Evolutionary conservation across 2,888 invertebrate species (phyloP).

Genomic region (Steinernema hermaphroditum): DNA sequence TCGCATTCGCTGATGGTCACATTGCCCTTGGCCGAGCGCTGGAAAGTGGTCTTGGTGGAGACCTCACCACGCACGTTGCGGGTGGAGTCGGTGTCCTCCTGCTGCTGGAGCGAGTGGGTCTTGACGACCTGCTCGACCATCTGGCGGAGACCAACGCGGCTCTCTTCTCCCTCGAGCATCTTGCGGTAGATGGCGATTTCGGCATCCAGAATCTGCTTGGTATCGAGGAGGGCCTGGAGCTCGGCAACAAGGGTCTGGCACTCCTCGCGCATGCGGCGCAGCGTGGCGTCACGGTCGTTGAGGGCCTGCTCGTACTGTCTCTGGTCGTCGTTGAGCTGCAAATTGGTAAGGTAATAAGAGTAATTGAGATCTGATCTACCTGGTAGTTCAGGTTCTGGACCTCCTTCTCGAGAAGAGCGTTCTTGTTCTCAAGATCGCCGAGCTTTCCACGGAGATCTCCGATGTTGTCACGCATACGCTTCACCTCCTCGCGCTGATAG

Average conservation of each 20-base stretch:
- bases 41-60: constrained; percentile 69
- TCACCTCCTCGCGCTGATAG: constrained; percentile 67
- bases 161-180: constrained; percentile 69
- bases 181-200: constrained; percentile 70
- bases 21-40: constrained; percentile 68
- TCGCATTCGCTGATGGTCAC: constrained; percentile 67
- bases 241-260: constrained; percentile 45
- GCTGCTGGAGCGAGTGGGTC: constrained; percentile 66
- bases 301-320: constrained; percentile 67
- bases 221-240: constrained; percentile 66
- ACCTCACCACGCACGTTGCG: constrained; percentile 64
- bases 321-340: constrained; percentile 65
- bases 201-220: constrained; percentile 69
- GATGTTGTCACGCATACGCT: constrained; percentile 63
- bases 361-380: constrained; percentile 38
- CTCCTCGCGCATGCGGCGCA: constrained; percentile 49
- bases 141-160: constrained; percentile 47
- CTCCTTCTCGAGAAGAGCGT: constrained; percentile 67
- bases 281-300: constrained; percentile 56
- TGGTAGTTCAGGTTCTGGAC: constrained; percentile 30
- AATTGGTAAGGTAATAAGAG: no score
- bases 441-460: constrained; percentile 58
- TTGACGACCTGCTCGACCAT: constrained; percentile 67
- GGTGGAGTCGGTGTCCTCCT: constrained; percentile 48
- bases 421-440: constrained; percentile 52